Base-by-base conservation (phyloP, 2,888 invertebrate genomes). In the Cephus rjabovi region DNA sequence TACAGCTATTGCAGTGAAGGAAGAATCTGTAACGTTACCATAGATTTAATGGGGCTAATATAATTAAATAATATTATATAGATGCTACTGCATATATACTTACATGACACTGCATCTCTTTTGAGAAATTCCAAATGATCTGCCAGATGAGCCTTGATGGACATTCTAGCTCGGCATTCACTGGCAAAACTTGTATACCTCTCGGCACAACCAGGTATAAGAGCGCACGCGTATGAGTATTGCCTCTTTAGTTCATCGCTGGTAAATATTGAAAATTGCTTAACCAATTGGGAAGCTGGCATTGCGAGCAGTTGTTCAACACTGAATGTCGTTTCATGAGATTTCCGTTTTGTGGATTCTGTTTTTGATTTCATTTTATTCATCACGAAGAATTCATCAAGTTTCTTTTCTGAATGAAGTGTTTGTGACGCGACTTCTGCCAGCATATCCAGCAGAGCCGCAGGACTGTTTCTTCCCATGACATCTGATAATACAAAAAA, bases 351-450 rank as follows among this genome's bases (percentile, higher is more conserved):
- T 23, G 79, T 34, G 75, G 81, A 74, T 56, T 87, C 84, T 71
- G 79, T 34, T 77, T 75, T 80, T 71, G 80, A 56, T 56, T 79
- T 69, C 74, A 81, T 12, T 34, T 78, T 74, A 77, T 40, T 34
- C 77, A 79, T 74, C 76, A 79, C 11, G 12, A 83, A 82, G 31
- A 79, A 83, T 82, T 86, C 86, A 68, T 86, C 85, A 34, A 82
- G 81, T 77, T 86, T 83, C 79, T 90, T 89, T 75, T 91, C 91
- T 0, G 91, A 91, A 77, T 91, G 89, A 11, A 93, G 86, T 1
- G 93, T 93, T 79, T 92, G 93, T 3, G 93, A 92, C n/a, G 93
- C 93, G 33, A 93, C 93, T 86, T 93, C 93, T 15, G 93, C 93
- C 80, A 93, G 86, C 89, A 93, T 93, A 85, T 93, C 92, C 79